A percentile compares a stretch with the other conserved stretches of the same genome.
Evolutionary conservation across 1,140 invertebrate species (phyloP).

Genomic region (Archivesica marissinica): DNA sequence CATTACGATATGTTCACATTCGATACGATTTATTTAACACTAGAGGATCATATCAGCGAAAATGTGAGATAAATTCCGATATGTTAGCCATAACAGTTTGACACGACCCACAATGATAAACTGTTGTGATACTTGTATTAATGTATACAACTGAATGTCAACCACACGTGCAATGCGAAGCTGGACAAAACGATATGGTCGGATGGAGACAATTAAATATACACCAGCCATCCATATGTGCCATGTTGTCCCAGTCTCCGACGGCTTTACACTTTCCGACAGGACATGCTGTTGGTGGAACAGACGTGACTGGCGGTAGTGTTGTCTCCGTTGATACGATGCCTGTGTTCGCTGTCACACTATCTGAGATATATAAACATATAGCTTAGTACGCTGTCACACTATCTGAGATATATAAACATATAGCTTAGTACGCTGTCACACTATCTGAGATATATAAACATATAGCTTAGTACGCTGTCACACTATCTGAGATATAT

Average conservation of each 20-base stretch:
- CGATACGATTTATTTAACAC: no score
- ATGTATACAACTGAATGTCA: no score
- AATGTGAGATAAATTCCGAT: no score
- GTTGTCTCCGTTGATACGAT: not conserved
- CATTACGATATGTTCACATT: no score
- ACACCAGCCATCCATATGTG: constrained; percentile 35
- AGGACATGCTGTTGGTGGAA: not conserved
- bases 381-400: not conserved
- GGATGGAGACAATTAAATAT: constrained; percentile 13
- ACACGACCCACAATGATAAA: no score
- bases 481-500: not conserved
- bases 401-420: not conserved
- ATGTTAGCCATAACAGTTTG: no score
- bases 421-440: not conserved
- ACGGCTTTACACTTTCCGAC: not conserved
- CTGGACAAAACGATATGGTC: not conserved
- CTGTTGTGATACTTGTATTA: no score
- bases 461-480: not conserved
- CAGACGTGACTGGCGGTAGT: not conserved
- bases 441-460: not conserved
- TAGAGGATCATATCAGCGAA: no score
- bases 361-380: no score
- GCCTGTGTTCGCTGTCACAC: not conserved
- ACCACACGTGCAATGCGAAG: not conserved
- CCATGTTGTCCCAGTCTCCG: not conserved